Evolutionary conservation across 2,113 vertebrate genomes (phyloP), one percentile per base, ranked within the genome.

Genomic region (Dermatemys mawii): DNA sequence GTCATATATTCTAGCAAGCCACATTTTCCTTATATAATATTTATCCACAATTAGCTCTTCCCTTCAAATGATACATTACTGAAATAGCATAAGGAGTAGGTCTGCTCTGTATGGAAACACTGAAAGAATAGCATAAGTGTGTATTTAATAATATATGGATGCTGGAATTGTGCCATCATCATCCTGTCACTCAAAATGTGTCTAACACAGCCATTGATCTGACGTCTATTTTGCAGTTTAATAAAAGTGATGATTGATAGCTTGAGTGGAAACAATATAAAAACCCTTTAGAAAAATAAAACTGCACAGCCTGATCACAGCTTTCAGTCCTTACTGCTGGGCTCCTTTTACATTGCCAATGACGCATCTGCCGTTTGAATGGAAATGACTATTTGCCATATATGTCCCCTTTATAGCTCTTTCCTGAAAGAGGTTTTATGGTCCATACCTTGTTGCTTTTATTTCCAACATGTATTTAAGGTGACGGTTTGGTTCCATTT

Each of bases 221-320:
- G 86, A 92, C 67, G 86, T 95, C 60, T 86, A 57, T 90, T 83
- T 92, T 11, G 3, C 54, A 81, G 92, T 96, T 97, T 94, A 94
- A 92, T 92, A 95, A 80, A 96, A 85, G 22, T 95, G 96, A 55
- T 96, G 83, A 96, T 92, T 97, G 96, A 86, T 92, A 89, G 94
- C 89, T 89, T 92, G 84, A 95, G 90, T 94, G 82, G n/a, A 53
- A 94, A 75, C 89, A 93, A 86, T 79, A 35, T 24, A 95, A 21
- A 96, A 95, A 35, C 29, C 82, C 90, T 86, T 91, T 90, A 83
- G 88, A 95, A 94, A 87, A 90, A n/a, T 84, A 91, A 63, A 86
- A 83, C 79, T 76, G 89, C 78, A 57, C 89, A 80, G 86, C 63
- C 38, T 57, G 90, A 92, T 87, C 78, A 21, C 21, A 55, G 78